A percentile compares a stretch with the other conserved stretches of the same genome.
Evolutionary conservation across 2,797 vertebrate species (phyloP).

Genomic region (Molossus alvarezi): DNA sequence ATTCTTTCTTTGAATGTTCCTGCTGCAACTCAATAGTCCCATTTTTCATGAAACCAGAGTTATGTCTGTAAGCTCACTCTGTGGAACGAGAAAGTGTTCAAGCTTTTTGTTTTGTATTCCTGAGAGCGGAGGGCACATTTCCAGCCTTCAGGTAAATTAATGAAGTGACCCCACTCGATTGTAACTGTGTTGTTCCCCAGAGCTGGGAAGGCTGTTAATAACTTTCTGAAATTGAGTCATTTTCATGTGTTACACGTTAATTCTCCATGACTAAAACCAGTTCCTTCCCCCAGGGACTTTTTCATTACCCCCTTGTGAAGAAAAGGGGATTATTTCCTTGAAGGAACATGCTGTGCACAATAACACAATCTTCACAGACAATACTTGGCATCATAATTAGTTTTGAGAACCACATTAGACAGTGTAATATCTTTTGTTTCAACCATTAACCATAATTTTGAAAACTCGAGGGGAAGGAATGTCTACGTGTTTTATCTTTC

Average conservation of each 20-base stretch:
- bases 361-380: constrained; percentile 16
- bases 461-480: constrained; percentile 10
- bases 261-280: constrained; percentile 7
- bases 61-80: constrained; percentile 18
- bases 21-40: background rate
- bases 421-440: constrained; percentile 22
- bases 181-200: background rate
- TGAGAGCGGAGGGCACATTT: background rate
- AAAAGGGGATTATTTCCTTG: constrained; percentile 41
- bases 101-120: background rate
- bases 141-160: background rate
- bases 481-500: background rate
- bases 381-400: constrained; percentile 33
- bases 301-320: constrained; percentile 13
- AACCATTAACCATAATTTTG: constrained; percentile 45
- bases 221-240: background rate
- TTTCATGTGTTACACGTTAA: constrained; percentile 19
- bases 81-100: background rate
- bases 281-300: background rate
- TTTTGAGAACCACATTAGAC: background rate
- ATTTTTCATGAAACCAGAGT: constrained; percentile 57
- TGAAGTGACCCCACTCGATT: background rate
- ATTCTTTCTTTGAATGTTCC: constrained; percentile 32
- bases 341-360: background rate
- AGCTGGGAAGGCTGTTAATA: background rate